Conservation (phyloP, 2,113 vertebrate species). For the Cryptoleucopteryx plumbea region DNA sequence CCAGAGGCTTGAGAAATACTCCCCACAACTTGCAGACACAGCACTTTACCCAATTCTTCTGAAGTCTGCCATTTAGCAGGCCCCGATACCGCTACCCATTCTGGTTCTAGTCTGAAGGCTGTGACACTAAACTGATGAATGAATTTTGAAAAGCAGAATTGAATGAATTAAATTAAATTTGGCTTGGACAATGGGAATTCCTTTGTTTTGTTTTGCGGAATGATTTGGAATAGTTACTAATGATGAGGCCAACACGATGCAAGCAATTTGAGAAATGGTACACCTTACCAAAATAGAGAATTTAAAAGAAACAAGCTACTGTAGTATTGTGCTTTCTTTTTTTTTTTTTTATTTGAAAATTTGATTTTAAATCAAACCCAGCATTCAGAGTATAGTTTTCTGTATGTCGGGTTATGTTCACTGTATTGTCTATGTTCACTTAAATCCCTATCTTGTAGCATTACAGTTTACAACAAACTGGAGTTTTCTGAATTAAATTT, state of each 20-base stretch:
- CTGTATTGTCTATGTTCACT: not conserved
- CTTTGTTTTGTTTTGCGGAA: not conserved
- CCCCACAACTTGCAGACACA: not conserved
- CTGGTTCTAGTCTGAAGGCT: not conserved
- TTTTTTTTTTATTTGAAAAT: not conserved
- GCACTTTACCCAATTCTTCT: not conserved
- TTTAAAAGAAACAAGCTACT: not conserved
- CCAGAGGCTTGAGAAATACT: not conserved
- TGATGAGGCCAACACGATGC: not conserved
- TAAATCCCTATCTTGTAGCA: not conserved
- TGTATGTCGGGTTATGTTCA: not conserved
- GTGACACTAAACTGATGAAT: not conserved
- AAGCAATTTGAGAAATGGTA: not conserved
- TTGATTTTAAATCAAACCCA: not conserved
- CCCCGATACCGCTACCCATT: rapidly evolving
- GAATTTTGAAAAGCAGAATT: not conserved
- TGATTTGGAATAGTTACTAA: not conserved
- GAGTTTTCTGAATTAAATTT: not conserved
- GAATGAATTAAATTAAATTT: not conserved
- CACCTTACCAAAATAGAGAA: not conserved
- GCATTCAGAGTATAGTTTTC: not conserved
- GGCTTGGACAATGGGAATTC: not conserved
- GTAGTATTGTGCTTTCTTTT: not conserved
- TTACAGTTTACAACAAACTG: not conserved
- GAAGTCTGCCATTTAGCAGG: too few species aligned